Evolutionary conservation across 2,888 invertebrate species (phyloP).

Genomic region (Catocala fraxini): DNA sequence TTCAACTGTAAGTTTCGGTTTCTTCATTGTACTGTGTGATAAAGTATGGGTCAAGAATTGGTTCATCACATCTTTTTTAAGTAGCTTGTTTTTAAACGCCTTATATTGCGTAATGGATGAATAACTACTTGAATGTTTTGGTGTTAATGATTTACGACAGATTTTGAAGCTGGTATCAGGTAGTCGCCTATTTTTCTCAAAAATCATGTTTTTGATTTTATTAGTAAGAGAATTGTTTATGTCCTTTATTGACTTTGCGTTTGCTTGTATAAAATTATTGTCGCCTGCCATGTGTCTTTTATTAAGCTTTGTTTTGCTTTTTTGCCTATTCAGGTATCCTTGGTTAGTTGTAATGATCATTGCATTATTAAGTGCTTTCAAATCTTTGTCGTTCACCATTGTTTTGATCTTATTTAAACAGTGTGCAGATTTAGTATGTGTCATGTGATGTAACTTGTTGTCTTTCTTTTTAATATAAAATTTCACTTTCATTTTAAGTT

Average conservation of each 20-base stretch:
- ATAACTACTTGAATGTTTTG: slow-evolving; percentile 16
- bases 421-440: slow-evolving; percentile 18
- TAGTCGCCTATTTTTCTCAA: slow-evolving; percentile 25
- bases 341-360: neutral
- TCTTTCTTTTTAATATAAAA: slow-evolving; percentile 22
- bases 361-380: neutral
- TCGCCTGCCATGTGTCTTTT: slow-evolving; percentile 30
- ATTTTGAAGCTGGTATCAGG: slow-evolving; percentile 23
- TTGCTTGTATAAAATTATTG: slow-evolving; percentile 7
- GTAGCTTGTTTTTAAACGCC: too few relatives aligned
- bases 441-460: neutral
- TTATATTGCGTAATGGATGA: neutral
- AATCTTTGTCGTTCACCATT: neutral
- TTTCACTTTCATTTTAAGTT: slow-evolving; percentile 33
- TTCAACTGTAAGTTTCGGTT: too few relatives aligned
- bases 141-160: slow-evolving; percentile 14
- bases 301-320: slow-evolving; percentile 1
- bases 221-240: slow-evolving; percentile 8
- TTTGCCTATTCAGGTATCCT: neutral
- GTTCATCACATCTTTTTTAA: too few relatives aligned
- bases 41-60: too few relatives aligned
- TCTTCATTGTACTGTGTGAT: too few relatives aligned
- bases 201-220: slow-evolving; percentile 23
- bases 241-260: slow-evolving; percentile 4
- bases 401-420: slow-evolving; percentile 14